Evolutionary conservation across 2,797 vertebrate species (phyloP), one percentile per base, ranked within the genome.

Genomic region (Eupleurogrammus muticus): DNA sequence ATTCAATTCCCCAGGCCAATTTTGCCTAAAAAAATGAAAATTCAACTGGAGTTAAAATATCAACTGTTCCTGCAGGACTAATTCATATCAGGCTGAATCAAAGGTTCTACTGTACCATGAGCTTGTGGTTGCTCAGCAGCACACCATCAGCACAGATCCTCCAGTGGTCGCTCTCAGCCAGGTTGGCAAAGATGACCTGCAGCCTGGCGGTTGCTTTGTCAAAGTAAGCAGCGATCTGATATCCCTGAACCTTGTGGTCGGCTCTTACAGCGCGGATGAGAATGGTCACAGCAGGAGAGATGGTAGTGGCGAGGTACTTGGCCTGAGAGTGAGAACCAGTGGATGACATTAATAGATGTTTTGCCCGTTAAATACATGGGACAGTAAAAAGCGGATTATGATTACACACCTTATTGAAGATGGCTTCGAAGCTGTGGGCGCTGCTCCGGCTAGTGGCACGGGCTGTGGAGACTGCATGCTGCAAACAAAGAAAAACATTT

Each of bases 141-240:
- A 93, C 72, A 40, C 89, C 93, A 67, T 96, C 95, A 51, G 92
- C 92, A 77, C 95, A 96, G 60, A 96, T 81, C 80, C 90, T 95
- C 93, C 93, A 96, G 70, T 92, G 92, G 89, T 95, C 86, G 14
- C 82, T 78, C 48, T 93, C 91, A 17, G 85, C 83, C 36, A 96
- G 86, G 66, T 94, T 93, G 74, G 93, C 92, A 38, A 95, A 35
- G 65, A 94, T 92, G 2, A 95, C 12, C 84, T 97, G 96, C 23
- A 95, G 0, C 79, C 91, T 92, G 54, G 87, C 79, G 42, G 38
- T 91, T 46, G 65, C 0, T 51, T 87, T 72, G 74, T 95, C 93
- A 20, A 85, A 32, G 55, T 94, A 96, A 14, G 87, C 87, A 50
- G 94, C 89, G 0, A 95, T 32, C 85, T 96, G 95, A 81, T 95